A percentile compares a stretch with the other conserved stretches of the same genome.
These are phyloP conservation scores for Sipunculus nudus DNA, from an alignment of 2,888 invertebrate genomes.

Conservation along the genomic window DNA sequence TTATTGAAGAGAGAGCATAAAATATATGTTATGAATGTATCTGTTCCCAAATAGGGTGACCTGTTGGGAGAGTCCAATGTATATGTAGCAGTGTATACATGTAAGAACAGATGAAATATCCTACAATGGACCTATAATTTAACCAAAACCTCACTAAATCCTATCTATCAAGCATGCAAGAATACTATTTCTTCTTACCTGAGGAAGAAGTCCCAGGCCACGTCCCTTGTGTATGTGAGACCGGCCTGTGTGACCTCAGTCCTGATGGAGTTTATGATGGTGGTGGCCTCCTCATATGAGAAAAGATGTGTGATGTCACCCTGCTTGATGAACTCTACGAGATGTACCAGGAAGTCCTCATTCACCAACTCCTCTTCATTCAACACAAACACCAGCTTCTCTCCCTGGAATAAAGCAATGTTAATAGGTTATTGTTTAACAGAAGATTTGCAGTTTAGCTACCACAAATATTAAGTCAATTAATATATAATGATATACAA, in stretches of 20 bases:
- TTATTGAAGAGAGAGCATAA: too few species aligned
- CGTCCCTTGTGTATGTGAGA: slow-evolving; percentile 63
- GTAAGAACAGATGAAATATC: too few species aligned
- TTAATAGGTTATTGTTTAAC: background rate
- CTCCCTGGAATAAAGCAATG: slow-evolving; percentile 50
- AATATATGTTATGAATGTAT: too few species aligned
- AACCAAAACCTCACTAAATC: too few species aligned
- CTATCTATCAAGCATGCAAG: too few species aligned
- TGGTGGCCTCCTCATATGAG: slow-evolving; percentile 63
- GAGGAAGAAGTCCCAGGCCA: slow-evolving; percentile 66
- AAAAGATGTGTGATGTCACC: slow-evolving; percentile 64
- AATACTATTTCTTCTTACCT: too few species aligned
- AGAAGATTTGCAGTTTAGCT: background rate
- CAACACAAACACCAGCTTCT: slow-evolving; percentile 60
- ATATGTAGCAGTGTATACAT: too few species aligned
- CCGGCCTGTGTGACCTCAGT: slow-evolving; percentile 66
- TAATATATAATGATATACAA: too few species aligned
- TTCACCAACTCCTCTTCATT: slow-evolving; percentile 62
- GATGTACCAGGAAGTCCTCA: slow-evolving; percentile 61
- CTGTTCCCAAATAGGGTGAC: too few species aligned
- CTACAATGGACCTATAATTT: too few species aligned
- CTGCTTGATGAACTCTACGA: slow-evolving; percentile 62
- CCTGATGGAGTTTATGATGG: slow-evolving; percentile 65
- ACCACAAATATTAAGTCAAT: too few species aligned
- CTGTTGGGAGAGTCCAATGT: too few species aligned